phyloP scores from a whole-genome alignment of 1,140 invertebrate genomes.

The Bombus waltoni region DNA sequence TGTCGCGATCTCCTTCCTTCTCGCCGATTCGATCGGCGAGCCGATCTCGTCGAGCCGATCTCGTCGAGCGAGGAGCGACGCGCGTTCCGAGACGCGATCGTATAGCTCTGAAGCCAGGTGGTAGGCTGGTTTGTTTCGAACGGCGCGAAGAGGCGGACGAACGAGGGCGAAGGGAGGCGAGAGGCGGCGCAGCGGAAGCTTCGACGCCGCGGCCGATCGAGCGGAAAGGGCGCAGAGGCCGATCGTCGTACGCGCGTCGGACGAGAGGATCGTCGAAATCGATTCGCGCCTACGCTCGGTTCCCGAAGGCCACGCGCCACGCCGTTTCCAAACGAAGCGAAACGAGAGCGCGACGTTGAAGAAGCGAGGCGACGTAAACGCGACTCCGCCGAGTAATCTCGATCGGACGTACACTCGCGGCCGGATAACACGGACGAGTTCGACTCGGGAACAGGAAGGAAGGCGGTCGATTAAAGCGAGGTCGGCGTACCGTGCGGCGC shows the following conservation, averaged over 20 bases:
- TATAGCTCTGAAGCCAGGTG: no score
- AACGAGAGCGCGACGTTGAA: neutral
- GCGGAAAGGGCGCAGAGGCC: neutral
- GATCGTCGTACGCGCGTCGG: constrained; percentile 3
- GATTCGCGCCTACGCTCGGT: constrained; percentile 22
- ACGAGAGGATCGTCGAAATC: constrained; percentile 34
- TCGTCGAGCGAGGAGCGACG: neutral
- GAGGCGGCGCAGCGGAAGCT: no score
- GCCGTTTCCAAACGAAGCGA: neutral
- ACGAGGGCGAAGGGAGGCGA: no score
- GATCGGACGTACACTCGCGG: neutral
- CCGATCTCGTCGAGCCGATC: neutral
- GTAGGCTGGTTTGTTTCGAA: accelerated
- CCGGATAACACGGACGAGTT: no score
- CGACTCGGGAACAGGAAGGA: neutral
- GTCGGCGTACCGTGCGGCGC: neutral
- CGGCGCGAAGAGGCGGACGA: no score
- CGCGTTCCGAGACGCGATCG: no score
- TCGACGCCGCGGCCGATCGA: neutral
- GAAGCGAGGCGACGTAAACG: neutral
- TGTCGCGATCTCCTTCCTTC: neutral
- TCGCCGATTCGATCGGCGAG: neutral
- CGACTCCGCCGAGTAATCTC: neutral
- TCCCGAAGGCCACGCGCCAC: no score
- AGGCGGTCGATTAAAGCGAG: neutral